Base-by-base conservation (phyloP, 2,113 vertebrate genomes). In the Nesoenas mayeri region DNA sequence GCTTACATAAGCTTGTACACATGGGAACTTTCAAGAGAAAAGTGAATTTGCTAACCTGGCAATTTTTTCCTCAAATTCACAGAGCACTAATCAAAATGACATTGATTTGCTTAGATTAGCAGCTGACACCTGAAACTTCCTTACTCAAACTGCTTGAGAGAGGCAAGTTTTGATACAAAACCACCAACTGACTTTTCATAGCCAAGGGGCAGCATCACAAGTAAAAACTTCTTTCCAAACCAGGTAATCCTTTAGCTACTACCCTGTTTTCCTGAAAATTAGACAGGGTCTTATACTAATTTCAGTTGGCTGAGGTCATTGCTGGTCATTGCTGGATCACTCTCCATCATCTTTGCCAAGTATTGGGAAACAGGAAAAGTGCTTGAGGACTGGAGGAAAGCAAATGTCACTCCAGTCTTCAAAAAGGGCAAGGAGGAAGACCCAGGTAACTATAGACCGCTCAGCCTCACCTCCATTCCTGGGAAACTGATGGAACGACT, bases 91-190 rank as follows among this genome's bases (percentile, higher is more conserved):
- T 82, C 57, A 94, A 95, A 97, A 95, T 74, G 10, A 77, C 64
- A 93, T 65, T 93, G 71, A 94, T 96, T 88, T 95, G 20, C 24
- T 89, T 67, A 72, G 57, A 93, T 92, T 91, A 95, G 93, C 75
- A 36, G 5, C 40, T 88, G 66, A 34, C 18, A 94, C 65, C 62
- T 50, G 67, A 65, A 90, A 81, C 7, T 31, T 57, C 58, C 32
- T 84, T 81, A 13, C 18, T 28, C 56, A 48, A 84, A 36, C 34
- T 85, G 16, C 50, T 71, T 57, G 21, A 9, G 21, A 84, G 4
- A 1, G 2, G 81, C 26, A 78, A 38, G 28, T 22, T 84, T 90
- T 80, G 18, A 20, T 36, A 8, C 61, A 34, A 62, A 88, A 21
- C 10, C 64, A 54, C 4, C 8, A 32, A 12, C 7, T 69, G n/a